A percentile compares a stretch with the other conserved stretches of the same genome.
phyloP scores from a whole-genome alignment of 2,113 vertebrate species.

The Macquaria ambigua region DNA sequence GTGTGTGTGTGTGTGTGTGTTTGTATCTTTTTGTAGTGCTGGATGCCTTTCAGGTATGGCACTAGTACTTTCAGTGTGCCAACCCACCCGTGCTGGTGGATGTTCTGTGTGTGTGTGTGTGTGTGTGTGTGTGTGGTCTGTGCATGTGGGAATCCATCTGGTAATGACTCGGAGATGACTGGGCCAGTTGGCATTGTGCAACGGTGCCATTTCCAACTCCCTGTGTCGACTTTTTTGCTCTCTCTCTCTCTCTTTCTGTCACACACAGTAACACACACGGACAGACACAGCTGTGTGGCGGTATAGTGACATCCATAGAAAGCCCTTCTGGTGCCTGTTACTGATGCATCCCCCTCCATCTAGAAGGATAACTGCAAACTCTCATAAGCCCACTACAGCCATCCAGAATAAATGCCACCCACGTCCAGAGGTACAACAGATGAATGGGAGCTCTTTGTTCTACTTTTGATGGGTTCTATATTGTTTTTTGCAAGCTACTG shows the following conservation, averaged over 20 bases:
- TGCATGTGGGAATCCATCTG: constrained; percentile 71
- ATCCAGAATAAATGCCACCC: constrained; percentile 51
- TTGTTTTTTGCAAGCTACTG: background rate
- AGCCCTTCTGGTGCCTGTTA: constrained; percentile 34
- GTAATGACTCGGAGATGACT: constrained; percentile 70
- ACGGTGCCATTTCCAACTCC: constrained; percentile 68
- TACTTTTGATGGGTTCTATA: constrained; percentile 18
- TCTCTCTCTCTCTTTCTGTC: background rate
- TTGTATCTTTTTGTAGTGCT: constrained; percentile 32
- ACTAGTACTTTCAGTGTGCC: constrained; percentile 32
- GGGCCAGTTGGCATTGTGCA: constrained; percentile 71
- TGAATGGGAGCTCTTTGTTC: constrained; percentile 40
- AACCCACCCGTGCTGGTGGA: constrained; percentile 25
- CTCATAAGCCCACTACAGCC: constrained; percentile 27
- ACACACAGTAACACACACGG: constrained; percentile 20
- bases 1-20: constrained; percentile 7
- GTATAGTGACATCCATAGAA: constrained; percentile 47
- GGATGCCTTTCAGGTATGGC: constrained; percentile 63
- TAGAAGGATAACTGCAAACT: constrained; percentile 23
- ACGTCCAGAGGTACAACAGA: constrained; percentile 41
- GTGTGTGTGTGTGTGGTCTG: constrained; percentile 24
- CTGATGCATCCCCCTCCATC: constrained; percentile 17
- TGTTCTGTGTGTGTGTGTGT: constrained; percentile 27
- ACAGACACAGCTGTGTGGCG: constrained; percentile 35
- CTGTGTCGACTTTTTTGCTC: constrained; percentile 58